Percentiles rank a stretch among this genome's conserved stretches.
These are phyloP conservation scores for Monochamus alternatus DNA, from an alignment of 2,888 invertebrate genomes.

Conservation along the genomic window DNA sequence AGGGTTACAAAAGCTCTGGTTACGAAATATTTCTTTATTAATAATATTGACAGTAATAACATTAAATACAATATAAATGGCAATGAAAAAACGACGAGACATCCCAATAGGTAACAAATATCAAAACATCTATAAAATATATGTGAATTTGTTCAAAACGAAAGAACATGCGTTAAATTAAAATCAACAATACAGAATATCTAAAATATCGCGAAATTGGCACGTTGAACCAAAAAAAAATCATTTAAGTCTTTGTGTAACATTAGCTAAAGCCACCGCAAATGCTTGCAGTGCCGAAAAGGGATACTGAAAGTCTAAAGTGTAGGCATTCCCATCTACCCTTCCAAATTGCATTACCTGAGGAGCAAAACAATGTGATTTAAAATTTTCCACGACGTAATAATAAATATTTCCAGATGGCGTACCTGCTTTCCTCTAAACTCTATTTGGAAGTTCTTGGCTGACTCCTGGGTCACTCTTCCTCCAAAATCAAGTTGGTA, in stretches of 20 bases:
- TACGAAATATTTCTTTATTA: conserved; percentile 30
- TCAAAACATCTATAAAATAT: conserved; percentile 57
- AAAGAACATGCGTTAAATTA: conserved; percentile 42
- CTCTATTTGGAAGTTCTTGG: conserved; percentile 99
- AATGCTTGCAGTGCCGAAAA: conserved; percentile 99
- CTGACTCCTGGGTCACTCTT: conserved; percentile 98
- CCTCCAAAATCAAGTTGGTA: conserved; percentile 99
- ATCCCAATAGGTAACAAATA: conserved; percentile 49
- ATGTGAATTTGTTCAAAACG: conserved; percentile 48
- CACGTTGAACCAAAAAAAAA: conserved; percentile 47
- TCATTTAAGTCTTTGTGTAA: conserved; percentile 93
- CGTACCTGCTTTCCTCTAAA: conserved; percentile 94
- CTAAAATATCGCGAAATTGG: conserved; percentile 46
- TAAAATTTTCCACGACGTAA: neutral
- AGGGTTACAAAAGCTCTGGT: neutral
- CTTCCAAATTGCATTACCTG: conserved; percentile 99
- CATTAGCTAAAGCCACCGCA: conserved; percentile 97
- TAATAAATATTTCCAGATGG: neutral
- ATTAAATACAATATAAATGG: conserved; percentile 55
- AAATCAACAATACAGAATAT: conserved; percentile 33
- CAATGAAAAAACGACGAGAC: conserved; percentile 48
- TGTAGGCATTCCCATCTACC: conserved; percentile 98
- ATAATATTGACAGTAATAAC: conserved; percentile 32
- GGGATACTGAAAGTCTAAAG: conserved; percentile 98
- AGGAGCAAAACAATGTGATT: conserved; percentile 47